These are phyloP conservation scores for Stenodera caucasica DNA, from an alignment of 2,888 invertebrate species.

Conservation along the genomic window DNA sequence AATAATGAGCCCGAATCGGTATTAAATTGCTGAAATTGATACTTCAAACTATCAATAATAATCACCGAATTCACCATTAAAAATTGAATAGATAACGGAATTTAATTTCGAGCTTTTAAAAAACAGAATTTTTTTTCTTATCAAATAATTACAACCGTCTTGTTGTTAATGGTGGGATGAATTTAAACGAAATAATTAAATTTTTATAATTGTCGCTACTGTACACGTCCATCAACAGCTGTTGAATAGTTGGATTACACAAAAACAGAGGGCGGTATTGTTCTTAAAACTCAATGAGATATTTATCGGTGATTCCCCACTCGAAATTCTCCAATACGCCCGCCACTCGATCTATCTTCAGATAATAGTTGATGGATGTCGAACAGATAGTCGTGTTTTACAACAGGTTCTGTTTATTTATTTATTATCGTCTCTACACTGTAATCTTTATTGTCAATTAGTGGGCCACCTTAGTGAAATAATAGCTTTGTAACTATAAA, in stretches of 20 bases:
- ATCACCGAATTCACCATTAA: too few species aligned
- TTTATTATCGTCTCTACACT: not conserved
- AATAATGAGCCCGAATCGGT: slow-evolving; percentile 33
- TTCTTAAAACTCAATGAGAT: slow-evolving; percentile 25
- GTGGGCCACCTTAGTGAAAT: slow-evolving; percentile 38
- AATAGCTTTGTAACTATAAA: slow-evolving; percentile 33
- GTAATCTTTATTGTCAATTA: not conserved
- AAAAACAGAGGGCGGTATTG: slow-evolving; percentile 33
- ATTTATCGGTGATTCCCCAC: slow-evolving; percentile 25
- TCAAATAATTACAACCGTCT: slow-evolving; percentile 37
- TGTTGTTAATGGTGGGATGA: slow-evolving; percentile 27
- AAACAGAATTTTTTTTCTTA: slow-evolving; percentile 40
- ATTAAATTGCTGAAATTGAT: not conserved
- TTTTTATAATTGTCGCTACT: slow-evolving; percentile 31
- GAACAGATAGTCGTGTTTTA: slow-evolving; percentile 1
- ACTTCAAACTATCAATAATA: not conserved
- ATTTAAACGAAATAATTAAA: slow-evolving; percentile 36
- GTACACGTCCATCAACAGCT: slow-evolving; percentile 30
- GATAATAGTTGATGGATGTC: slow-evolving; percentile 3
- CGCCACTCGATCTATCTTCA: not conserved
- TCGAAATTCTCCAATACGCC: not conserved
- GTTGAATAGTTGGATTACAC: slow-evolving; percentile 20
- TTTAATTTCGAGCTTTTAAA: too few species aligned
- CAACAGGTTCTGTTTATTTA: not conserved
- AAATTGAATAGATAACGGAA: too few species aligned